Base-by-base conservation (phyloP, 2,888 invertebrate species). In the Laspeyria flexula region DNA sequence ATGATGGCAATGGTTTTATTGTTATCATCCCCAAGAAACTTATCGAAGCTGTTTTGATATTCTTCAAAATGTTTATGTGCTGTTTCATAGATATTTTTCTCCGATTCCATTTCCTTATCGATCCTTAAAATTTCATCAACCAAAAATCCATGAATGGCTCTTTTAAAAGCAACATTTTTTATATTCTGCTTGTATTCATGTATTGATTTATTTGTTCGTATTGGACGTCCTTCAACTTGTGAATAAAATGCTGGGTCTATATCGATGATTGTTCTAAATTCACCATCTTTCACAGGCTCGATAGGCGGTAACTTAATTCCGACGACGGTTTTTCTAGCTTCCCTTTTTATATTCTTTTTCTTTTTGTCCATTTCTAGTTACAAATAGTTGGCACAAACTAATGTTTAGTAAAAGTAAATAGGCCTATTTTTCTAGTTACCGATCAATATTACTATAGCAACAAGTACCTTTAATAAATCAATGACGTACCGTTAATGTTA, bases 181-280 rank as follows among this genome's bases (percentile, higher is more conserved):
- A 92, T 87, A 44, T 94, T 85, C 44, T 86, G 77, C 55, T 95
- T 90, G 67, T 95, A 95, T 40, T 90, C 84, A 30, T 85, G 76
- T 42, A 93, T 83, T 12, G 93, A 94, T 38, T 93, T 90, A 55
- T 91, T 93, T 27, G 94, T 92, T 44, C 89, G 86, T 29, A 95
- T 92, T 1, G 94, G 93, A 46, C 95, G 88, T 39, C 94, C 95
- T 73, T 93, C 92, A 0, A 95, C 87, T 64, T 94, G 85, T 0
- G 93, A 89, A 71, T 93, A 95, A 75, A 93, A 95, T n/a, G 93
- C 87, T 0, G 95, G 94, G 75, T 95, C 95, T 0, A 95, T 83
- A 65, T 95, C 94, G 18, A 93, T 78, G 49, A 95, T 93, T 3
- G 94, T 93, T 71, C 93, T 93, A 1, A 86, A 55, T 33, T 81